Base-by-base conservation (phyloP, 1,140 invertebrate genomes). In the Pseudomyrmex dendroicus region DNA sequence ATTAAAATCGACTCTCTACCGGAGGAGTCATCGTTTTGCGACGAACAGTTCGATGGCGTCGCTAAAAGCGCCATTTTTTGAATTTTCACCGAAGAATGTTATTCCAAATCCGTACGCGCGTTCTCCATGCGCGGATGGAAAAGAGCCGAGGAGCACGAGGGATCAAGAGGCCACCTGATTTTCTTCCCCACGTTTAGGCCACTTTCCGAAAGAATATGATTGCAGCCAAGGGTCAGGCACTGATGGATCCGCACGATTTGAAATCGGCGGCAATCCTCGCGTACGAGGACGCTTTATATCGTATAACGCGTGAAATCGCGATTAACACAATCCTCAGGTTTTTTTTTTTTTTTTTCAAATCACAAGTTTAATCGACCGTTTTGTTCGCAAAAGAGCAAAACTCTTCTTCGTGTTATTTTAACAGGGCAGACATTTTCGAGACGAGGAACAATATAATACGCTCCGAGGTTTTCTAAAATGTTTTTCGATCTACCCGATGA, bases 111-210 rank as follows among this genome's bases (percentile, higher is more conserved):
- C 48, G 46, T 56, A 12, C 35, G 22, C 63, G 12, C 54, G 35
- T 83, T 64, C 54, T 54, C 20, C 25, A 25, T n/a, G 35, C 7
- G 5, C 5, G 5, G 46, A 57, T 20, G 46, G 52, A 72, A 44
- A 35, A 35, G 35, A 35, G 7, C 52, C 12, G 46, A 17, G 3
- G 22, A 76, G 35, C 44, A 85, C n/a, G 68, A 17, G 44, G 35
- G 82, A 74, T 85, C 84, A 85, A 59, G 82, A 76, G 56, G 52
- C 66, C 73, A 76, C 57, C 64, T 70, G 50, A 84, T 83, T 77
- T 76, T 35, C n/a, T 44, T 66, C 50, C 80, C 50, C 80, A 10
- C 50, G 20, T 25, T 82, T 61, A 77, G 10, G 52, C 20, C 25
- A 52, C 13, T 70, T 48, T 20, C 56, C 35, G 44, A 59, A 56